Percentiles rank a stretch among this genome's conserved stretches.
Conservation (phyloP, 1,140 invertebrate species). For the Protaetia brevitarsis region DNA sequence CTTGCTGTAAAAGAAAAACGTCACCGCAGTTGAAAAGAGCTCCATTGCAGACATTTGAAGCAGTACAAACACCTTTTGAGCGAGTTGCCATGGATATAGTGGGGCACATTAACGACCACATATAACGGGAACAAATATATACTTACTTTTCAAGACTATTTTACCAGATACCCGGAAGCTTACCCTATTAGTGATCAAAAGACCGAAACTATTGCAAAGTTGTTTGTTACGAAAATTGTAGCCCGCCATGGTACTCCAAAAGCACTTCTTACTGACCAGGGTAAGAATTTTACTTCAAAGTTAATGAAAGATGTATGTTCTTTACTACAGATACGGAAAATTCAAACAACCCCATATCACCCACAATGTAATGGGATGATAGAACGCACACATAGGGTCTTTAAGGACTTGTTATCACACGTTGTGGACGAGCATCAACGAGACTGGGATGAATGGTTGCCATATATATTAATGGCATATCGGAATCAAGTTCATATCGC, state of each 20-base stretch:
- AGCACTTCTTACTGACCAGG: slow-evolving; percentile 40
- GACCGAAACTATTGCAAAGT: slow-evolving; percentile 30
- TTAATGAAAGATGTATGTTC: slow-evolving; percentile 36
- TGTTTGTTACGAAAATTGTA: slow-evolving; percentile 36
- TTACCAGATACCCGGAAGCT: slow-evolving; percentile 35
- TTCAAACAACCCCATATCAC: slow-evolving; percentile 38
- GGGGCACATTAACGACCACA: slow-evolving; percentile 38
- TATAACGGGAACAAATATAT: slow-evolving; percentile 35
- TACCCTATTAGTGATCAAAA: slow-evolving; percentile 32
- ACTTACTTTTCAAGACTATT: no score
- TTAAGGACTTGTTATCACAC: slow-evolving; percentile 30
- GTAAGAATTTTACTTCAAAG: slow-evolving; percentile 38
- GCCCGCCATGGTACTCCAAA: slow-evolving; percentile 35
- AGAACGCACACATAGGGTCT: slow-evolving; percentile 31
- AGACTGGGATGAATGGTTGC: slow-evolving; percentile 44
- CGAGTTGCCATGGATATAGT: slow-evolving; percentile 45
- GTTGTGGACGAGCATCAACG: slow-evolving; percentile 30
- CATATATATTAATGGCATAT: slow-evolving; percentile 30
- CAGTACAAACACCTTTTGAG: slow-evolving; percentile 33
- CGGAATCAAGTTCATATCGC: slow-evolving; percentile 36
- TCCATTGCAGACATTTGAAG: slow-evolving; percentile 24
- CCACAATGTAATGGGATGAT: slow-evolving; percentile 34
- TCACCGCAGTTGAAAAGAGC: slow-evolving; percentile 20
- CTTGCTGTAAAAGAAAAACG: slow-evolving; percentile 31
- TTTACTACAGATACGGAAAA: slow-evolving; percentile 38